Evolutionary conservation across 2,888 invertebrate species (phyloP).

Genomic region (Sisyra nigra): DNA sequence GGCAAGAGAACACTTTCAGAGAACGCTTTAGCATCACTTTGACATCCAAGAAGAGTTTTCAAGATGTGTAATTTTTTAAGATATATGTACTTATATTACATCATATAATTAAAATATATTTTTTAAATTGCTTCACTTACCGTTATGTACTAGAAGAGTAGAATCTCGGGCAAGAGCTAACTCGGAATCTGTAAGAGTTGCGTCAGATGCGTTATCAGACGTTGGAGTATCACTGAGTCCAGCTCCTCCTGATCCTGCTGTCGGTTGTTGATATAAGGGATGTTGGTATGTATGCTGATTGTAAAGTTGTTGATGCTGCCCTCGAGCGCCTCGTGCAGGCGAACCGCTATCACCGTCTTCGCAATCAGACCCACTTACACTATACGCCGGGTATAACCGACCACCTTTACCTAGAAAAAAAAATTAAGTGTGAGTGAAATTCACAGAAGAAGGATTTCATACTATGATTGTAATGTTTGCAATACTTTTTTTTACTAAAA

Average conservation of each 20-base stretch:
- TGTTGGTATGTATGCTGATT: slow-evolving; percentile 36
- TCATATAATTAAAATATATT: neutral
- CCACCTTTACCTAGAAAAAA: slow-evolving; percentile 47
- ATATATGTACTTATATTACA: neutral
- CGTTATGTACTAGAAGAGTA: slow-evolving; percentile 70
- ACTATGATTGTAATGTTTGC: too few species aligned
- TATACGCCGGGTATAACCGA: slow-evolving; percentile 69
- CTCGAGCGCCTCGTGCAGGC: slow-evolving; percentile 18
- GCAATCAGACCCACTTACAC: slow-evolving; percentile 61
- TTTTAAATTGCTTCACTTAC: slow-evolving; percentile 30
- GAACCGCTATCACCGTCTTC: slow-evolving; percentile 33
- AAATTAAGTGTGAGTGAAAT: neutral
- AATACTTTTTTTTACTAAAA: too few species aligned
- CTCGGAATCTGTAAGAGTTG: slow-evolving; percentile 70
- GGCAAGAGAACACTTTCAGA: too few species aligned
- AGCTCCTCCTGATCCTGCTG: slow-evolving; percentile 25
- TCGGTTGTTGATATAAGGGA: slow-evolving; percentile 28
- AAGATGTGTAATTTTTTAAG: neutral
- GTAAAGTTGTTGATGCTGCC: slow-evolving; percentile 29
- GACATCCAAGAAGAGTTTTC: neutral
- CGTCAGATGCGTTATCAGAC: slow-evolving; percentile 73
- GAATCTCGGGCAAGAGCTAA: slow-evolving; percentile 66
- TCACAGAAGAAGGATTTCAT: neutral
- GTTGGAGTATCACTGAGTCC: slow-evolving; percentile 66
- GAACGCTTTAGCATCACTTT: too few species aligned